These are phyloP conservation scores for Hesperia comma DNA, from an alignment of 2,888 invertebrate genomes.

Conservation along the genomic window DNA sequence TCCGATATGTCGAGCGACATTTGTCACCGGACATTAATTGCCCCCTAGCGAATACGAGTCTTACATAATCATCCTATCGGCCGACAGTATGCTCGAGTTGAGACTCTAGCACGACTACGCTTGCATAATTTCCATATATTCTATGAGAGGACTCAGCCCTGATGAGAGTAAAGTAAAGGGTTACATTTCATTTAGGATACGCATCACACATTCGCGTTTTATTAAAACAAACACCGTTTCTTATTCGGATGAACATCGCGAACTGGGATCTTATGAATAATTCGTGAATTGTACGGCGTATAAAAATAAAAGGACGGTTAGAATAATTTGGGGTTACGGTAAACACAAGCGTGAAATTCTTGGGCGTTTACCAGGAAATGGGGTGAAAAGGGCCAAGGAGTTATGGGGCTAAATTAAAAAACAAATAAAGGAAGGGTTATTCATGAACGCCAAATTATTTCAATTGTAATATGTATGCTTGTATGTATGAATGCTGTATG, in stretches of 20 bases:
- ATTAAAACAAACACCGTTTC: slow-evolving; percentile 41
- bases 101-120: no score
- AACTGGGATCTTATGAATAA: slow-evolving; percentile 41
- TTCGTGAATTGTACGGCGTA: slow-evolving; percentile 33
- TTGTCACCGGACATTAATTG: no score
- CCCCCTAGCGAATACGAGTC: no score
- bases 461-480: no score
- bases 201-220: slow-evolving; percentile 42
- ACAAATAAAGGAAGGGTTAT: neutral
- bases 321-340: slow-evolving; percentile 34
- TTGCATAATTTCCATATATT: no score
- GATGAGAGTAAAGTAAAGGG: slow-evolving; percentile 32
- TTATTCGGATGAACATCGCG: slow-evolving; percentile 38
- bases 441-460: no score
- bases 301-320: slow-evolving; percentile 35
- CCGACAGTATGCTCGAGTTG: no score
- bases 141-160: neutral
- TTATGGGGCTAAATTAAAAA: slow-evolving; percentile 8
- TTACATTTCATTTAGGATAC: slow-evolving; percentile 35
- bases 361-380: slow-evolving; percentile 26
- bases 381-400: slow-evolving; percentile 15
- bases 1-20: no score
- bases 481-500: no score
- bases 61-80: no score
- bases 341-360: slow-evolving; percentile 32